Percentiles rank a stretch among this genome's conserved stretches.
Evolutionary conservation across 2,888 invertebrate species (phyloP).

Genomic region (Boloria selene): DNA sequence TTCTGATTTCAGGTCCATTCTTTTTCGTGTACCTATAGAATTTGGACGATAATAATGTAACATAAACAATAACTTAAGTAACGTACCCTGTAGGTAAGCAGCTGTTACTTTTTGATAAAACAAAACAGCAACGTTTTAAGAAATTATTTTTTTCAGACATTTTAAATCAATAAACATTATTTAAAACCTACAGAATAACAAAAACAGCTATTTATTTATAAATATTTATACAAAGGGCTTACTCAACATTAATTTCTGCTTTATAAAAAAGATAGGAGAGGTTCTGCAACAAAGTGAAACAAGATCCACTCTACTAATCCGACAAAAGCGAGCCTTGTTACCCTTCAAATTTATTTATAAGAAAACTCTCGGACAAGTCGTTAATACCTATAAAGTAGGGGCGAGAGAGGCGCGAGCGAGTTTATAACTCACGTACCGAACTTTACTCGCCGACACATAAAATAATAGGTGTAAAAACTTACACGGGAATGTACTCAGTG

Average conservation of each 20-base stretch:
- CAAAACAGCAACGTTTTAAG: no score
- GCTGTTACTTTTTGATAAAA: no score
- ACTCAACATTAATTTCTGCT: constrained; percentile 64
- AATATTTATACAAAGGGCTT: not conserved
- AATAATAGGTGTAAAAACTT: constrained; percentile 83
- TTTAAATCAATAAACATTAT: no score
- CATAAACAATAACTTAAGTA: no score
- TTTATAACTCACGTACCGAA: constrained; percentile 83
- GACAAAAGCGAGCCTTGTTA: constrained; percentile 83
- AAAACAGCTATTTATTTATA: not conserved
- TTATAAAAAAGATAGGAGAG: constrained; percentile 72
- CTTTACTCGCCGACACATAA: constrained; percentile 83
- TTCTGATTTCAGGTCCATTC: constrained; percentile 47
- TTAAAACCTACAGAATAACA: no score
- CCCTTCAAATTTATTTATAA: constrained; percentile 83
- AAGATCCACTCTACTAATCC: constrained; percentile 83
- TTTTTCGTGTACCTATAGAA: constrained; percentile 19
- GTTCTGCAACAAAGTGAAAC: constrained; percentile 81
- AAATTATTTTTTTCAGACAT: no score
- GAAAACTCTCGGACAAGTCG: constrained; percentile 83
- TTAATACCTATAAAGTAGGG: constrained; percentile 83
- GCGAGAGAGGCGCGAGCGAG: constrained; percentile 81
- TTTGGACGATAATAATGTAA: not conserved
- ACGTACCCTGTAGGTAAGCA: no score
- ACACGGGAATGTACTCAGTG: constrained; percentile 83